A percentile compares a stretch with the other conserved stretches of the same genome.
These are phyloP conservation scores for Drosophila leontia DNA, from an alignment of 1,140 invertebrate genomes.

Conservation along the genomic window DNA sequence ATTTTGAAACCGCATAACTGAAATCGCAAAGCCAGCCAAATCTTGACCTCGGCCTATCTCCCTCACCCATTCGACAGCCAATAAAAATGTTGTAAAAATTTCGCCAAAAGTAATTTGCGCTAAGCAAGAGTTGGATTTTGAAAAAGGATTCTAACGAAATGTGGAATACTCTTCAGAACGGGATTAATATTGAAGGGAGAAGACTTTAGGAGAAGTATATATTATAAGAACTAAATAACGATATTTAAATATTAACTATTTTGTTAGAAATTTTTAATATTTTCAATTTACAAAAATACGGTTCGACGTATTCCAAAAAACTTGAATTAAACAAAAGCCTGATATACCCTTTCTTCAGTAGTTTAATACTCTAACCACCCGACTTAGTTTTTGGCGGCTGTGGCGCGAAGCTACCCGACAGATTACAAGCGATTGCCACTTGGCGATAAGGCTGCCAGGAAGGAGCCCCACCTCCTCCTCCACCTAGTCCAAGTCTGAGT, in stretches of 20 bases:
- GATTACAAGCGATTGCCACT: slow-evolving; percentile 74
- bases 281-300: not conserved
- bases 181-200: not conserved
- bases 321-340: not conserved
- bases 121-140: slow-evolving; percentile 10
- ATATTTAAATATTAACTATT: not conserved
- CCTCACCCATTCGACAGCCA: slow-evolving; percentile 68
- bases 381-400: slow-evolving; percentile 37
- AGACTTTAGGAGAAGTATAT: not conserved
- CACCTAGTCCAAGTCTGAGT: not conserved
- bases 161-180: not conserved
- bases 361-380: slow-evolving; percentile 13
- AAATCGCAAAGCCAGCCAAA: slow-evolving; percentile 76
- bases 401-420: slow-evolving; percentile 22
- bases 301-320: fast-evolving
- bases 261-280: fast-evolving
- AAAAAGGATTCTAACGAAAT: not conserved
- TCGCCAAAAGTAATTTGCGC: slow-evolving; percentile 67
- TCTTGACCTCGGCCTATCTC: slow-evolving; percentile 55
- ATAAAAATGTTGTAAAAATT: slow-evolving; percentile 79
- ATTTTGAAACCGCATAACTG: slow-evolving; percentile 81
- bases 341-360: not conserved
- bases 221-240: not conserved
- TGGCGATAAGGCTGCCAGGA: slow-evolving; percentile 53
- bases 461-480: slow-evolving; percentile 15